Evolutionary conservation across 2,888 invertebrate species (phyloP), one percentile per base, ranked within the genome.

Genomic region (Pherbina coryleti): DNA sequence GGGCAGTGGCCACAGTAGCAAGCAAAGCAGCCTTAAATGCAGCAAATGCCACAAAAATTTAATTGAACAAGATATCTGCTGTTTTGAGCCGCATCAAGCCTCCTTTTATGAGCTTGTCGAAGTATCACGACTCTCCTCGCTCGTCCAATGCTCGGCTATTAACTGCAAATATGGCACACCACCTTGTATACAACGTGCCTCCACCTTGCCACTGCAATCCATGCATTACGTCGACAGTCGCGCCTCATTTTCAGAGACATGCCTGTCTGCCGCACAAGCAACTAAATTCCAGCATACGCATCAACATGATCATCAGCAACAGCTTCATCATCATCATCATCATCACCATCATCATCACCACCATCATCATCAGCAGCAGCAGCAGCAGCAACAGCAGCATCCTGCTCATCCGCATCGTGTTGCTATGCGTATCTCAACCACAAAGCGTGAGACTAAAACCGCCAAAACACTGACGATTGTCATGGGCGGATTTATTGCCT

Each of bases 401-500:
- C 82, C 80, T 3, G 82, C 82, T 34, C 84, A 83, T 53, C 83
- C 82, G 53, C 87, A 87, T 78, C 87, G 88, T 31, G 84, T 89
- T 66, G 85, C 89, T 3, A 89, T 89, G 89, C 84, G 94, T 76
- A 93, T 94, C 0, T 94, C 94, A 0, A 94, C 94, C 0, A 90
- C 93, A 77, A 92, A 95, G 69, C 90, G 95, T 60, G 96, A 96
- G 85, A 95, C 95, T 0, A 97, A 97, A 90, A 96, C 97, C 0
- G 95, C 96, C 7, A 96, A 96, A 87, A 97, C 96, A 0, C 89
- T 97, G 71, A 95, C 95, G 66, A 93, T 96, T 7, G 96, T 97
- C 0, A 96, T 96, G n/a, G 96, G 96, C 0, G 96, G 96, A 3
- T 96, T 97, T 84, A 93, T 96, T 19, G 94, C 95, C 0, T 97